A percentile compares a stretch with the other conserved stretches of the same genome.
phyloP scores from a whole-genome alignment of 2,888 invertebrate species.

The Oxytorus armatus region DNA sequence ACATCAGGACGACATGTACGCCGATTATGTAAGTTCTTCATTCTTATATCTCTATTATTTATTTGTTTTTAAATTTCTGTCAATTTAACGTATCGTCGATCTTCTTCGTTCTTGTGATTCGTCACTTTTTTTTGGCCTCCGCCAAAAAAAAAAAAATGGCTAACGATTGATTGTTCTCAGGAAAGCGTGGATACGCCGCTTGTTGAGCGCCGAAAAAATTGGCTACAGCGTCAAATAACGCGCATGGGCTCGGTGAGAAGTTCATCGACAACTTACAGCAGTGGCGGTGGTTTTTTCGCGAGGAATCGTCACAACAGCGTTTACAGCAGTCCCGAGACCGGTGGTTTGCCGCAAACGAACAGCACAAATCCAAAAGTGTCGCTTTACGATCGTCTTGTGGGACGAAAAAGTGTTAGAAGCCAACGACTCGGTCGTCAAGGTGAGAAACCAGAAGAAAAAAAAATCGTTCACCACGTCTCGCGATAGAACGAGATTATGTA shows the following conservation, averaged over 20 bases:
- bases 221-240: slow-evolving; percentile 94
- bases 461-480: no score
- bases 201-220: slow-evolving; percentile 93
- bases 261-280: slow-evolving; percentile 94
- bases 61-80: no score
- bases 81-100: no score
- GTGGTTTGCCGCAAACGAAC: slow-evolving; percentile 81
- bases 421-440: slow-evolving; percentile 90
- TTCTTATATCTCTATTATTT: background rate
- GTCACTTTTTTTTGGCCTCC: slow-evolving; percentile 8
- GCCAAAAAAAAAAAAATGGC: background rate
- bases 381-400: slow-evolving; percentile 93
- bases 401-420: slow-evolving; percentile 91
- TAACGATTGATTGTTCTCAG: slow-evolving; percentile 83
- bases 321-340: slow-evolving; percentile 86
- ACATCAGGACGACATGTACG: slow-evolving; percentile 93
- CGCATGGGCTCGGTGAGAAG: slow-evolving; percentile 94
- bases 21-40: slow-evolving; percentile 91
- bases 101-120: no score
- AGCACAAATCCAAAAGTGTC: slow-evolving; percentile 89
- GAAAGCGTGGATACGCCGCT: slow-evolving; percentile 96
- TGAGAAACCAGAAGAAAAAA: slow-evolving; percentile 78
- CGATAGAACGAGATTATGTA: no score
- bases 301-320: slow-evolving; percentile 92
- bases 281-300: slow-evolving; percentile 90